Evolutionary conservation across 2,888 invertebrate species (phyloP).

Genomic region (Hypsopygia costalis): DNA sequence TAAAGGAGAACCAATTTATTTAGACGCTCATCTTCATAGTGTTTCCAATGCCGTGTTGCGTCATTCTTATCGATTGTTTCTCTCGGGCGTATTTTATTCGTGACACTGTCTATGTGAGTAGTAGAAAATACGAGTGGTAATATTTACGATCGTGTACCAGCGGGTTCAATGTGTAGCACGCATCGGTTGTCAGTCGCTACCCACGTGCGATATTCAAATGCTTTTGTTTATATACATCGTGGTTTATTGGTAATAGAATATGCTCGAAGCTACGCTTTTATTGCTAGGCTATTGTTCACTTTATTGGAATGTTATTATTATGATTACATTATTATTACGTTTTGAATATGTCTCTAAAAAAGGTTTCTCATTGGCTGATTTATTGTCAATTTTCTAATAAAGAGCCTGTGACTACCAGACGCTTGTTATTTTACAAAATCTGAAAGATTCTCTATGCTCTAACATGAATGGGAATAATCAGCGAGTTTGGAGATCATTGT

Average conservation of each 20-base stretch:
- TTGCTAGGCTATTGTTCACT: slow-evolving; percentile 1
- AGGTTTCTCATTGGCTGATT: too few species aligned
- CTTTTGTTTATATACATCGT: slow-evolving; percentile 57
- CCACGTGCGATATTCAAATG: slow-evolving; percentile 67
- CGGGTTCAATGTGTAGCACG: slow-evolving; percentile 54
- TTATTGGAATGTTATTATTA: background rate
- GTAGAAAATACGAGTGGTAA: slow-evolving; percentile 38
- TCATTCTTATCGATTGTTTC: slow-evolving; percentile 7
- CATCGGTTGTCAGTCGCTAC: slow-evolving; percentile 49
- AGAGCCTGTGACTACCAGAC: too few species aligned
- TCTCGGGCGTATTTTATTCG: slow-evolving; percentile 21
- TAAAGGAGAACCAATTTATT: slow-evolving; percentile 7
- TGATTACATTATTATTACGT: background rate
- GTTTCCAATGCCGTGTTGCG: slow-evolving; percentile 23
- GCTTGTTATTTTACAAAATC: too few species aligned
- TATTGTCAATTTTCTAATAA: too few species aligned
- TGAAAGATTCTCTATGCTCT: too few species aligned
- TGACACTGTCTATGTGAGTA: slow-evolving; percentile 29
- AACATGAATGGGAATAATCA: too few species aligned
- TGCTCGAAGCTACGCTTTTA: slow-evolving; percentile 26
- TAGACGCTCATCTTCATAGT: slow-evolving; percentile 1
- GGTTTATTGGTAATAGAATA: slow-evolving; percentile 51
- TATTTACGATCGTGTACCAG: slow-evolving; percentile 52
- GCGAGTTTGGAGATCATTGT: too few species aligned
- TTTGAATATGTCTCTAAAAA: background rate